A percentile compares a stretch with the other conserved stretches of the same genome.
phyloP scores from a whole-genome alignment of 2,797 vertebrate genomes.

The Sebastes reedi region DNA sequence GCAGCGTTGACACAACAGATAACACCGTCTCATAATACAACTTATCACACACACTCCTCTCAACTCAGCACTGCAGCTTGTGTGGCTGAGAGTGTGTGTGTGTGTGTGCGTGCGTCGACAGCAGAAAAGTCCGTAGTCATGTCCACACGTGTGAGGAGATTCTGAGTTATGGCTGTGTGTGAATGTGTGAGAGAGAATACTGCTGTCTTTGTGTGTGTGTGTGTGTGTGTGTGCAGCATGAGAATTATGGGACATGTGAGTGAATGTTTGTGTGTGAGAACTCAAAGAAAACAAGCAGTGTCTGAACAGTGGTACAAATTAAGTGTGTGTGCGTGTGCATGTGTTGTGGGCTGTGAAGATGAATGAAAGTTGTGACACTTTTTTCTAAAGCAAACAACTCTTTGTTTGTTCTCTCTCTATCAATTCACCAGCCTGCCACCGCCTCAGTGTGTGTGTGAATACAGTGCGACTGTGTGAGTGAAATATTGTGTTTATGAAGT shows the following conservation, averaged over 20 bases:
- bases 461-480: slow-evolving; percentile 1
- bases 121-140: background rate
- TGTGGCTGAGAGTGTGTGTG: slow-evolving; percentile 15
- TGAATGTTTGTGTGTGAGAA: slow-evolving; percentile 55
- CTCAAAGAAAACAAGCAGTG: slow-evolving; percentile 59
- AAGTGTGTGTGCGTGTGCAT: slow-evolving; percentile 16
- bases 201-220: slow-evolving; percentile 52
- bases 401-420: slow-evolving; percentile 74
- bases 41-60: slow-evolving; percentile 61
- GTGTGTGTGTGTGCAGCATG: slow-evolving; percentile 30
- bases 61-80: background rate
- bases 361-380: slow-evolving; percentile 69
- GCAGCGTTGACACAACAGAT: slow-evolving; percentile 62
- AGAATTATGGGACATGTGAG: slow-evolving; percentile 56
- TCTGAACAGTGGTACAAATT: slow-evolving; percentile 47
- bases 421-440: slow-evolving; percentile 51
- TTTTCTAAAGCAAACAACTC: slow-evolving; percentile 64
- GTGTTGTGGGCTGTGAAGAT: slow-evolving; percentile 59
- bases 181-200: slow-evolving; percentile 47
- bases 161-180: slow-evolving; percentile 45
- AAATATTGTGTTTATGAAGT: background rate
- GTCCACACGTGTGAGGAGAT: slow-evolving; percentile 49
- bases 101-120: background rate
- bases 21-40: slow-evolving; percentile 48
- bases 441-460: background rate